Conservation (phyloP, 2,888 invertebrate species). For the Pandemis heparana region DNA sequence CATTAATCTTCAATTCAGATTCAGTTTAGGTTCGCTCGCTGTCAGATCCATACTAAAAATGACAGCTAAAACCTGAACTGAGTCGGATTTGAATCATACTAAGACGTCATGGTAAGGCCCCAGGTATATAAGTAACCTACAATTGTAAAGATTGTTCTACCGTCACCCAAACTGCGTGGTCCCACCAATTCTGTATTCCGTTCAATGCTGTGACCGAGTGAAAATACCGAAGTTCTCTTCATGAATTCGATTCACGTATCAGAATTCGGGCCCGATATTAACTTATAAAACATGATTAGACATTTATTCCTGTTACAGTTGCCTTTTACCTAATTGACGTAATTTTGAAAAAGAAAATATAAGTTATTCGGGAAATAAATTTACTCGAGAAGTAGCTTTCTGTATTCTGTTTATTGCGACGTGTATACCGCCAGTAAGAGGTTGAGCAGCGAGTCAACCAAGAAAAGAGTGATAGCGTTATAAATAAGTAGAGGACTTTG, state of each 20-base stretch:
- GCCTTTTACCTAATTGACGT: slow-evolving; percentile 20
- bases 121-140: not conserved
- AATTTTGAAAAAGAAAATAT: slow-evolving; percentile 1
- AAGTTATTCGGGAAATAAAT: not conserved
- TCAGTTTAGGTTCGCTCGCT: no score
- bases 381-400: slow-evolving; percentile 12
- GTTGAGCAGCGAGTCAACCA: slow-evolving; percentile 38
- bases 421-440: slow-evolving; percentile 8
- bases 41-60: no score
- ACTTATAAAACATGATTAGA: slow-evolving; percentile 32
- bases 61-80: no score
- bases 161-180: not conserved
- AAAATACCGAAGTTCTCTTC: slow-evolving; percentile 12
- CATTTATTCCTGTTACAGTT: slow-evolving; percentile 19
- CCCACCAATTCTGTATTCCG: slow-evolving; percentile 21
- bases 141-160: no score
- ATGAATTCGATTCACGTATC: slow-evolving; percentile 34
- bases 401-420: slow-evolving; percentile 4
- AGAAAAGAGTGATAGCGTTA: not conserved
- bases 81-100: not conserved
- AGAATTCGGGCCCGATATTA: slow-evolving; percentile 23
- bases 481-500: not conserved
- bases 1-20: no score
- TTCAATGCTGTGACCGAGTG: slow-evolving; percentile 21
- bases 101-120: not conserved